Conservation (phyloP, 2,113 vertebrate genomes). For the Chlamydotis undulata region DNA sequence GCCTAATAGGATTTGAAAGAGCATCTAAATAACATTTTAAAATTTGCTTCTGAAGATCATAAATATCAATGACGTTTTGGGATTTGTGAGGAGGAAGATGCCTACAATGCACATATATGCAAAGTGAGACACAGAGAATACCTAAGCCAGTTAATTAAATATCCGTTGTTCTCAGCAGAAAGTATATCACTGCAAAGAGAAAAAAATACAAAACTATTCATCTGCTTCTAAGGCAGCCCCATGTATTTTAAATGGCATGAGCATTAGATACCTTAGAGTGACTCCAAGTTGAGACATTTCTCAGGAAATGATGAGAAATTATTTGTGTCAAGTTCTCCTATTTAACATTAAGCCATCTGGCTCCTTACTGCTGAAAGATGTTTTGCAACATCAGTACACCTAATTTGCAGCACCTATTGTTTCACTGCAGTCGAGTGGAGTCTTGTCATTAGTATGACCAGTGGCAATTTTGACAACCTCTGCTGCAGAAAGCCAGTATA, state of each 20-base stretch:
- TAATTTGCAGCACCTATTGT: conserved; percentile 12
- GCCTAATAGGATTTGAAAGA: not conserved
- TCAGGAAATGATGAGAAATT: not conserved
- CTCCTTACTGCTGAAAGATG: not conserved
- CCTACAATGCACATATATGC: not conserved
- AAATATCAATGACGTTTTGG: not conserved
- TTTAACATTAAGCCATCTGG: not conserved
- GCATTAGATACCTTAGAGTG: not conserved
- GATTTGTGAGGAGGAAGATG: not conserved
- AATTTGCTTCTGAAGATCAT: not conserved
- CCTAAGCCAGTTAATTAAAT: not conserved
- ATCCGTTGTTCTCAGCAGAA: not conserved
- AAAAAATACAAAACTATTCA: not conserved
- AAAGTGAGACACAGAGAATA: not conserved
- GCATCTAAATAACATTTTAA: not conserved
- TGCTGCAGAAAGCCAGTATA: not conserved
- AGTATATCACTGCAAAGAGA: not conserved
- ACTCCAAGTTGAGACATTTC: not conserved
- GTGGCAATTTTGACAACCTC: conserved; percentile 11
- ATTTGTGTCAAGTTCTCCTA: not conserved
- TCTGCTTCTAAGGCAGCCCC: not conserved
- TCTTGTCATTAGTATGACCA: conserved; percentile 1
- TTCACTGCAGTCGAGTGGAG: not conserved
- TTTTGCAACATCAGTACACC: not conserved
- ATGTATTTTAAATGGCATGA: not conserved